phyloP scores from a whole-genome alignment of 2,888 invertebrate genomes.

The Encarsia formosa region DNA sequence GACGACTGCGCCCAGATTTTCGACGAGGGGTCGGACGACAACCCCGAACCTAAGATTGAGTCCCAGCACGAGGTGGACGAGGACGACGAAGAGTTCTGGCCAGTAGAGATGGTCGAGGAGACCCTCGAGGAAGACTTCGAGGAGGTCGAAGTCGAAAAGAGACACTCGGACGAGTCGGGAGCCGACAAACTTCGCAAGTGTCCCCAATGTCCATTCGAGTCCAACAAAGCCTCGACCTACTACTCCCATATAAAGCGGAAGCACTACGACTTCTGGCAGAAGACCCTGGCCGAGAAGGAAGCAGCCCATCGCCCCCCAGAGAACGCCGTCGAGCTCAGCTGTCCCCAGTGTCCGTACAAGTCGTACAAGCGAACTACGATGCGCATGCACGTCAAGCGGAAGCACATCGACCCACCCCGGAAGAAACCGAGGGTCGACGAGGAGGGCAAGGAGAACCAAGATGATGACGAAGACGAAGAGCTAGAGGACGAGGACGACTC shows the following conservation, averaged over 20 bases:
- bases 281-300: not conserved
- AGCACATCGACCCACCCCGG: not conserved
- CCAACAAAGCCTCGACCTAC: conserved; percentile 38
- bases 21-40: not conserved
- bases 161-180: not conserved
- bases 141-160: not conserved
- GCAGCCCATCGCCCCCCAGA: not conserved
- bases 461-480: conserved; percentile 6
- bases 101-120: conserved; percentile 13
- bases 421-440: not conserved
- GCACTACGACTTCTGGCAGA: conserved; percentile 31
- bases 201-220: conserved; percentile 43
- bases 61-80: not conserved
- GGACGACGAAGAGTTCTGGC: conserved; percentile 15
- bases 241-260: conserved; percentile 46
- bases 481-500: not conserved
- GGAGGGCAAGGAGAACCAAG: not conserved
- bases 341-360: conserved; percentile 43
- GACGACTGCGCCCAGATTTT: not conserved
- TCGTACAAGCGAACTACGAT: conserved; percentile 40
- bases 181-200: conserved; percentile 27
- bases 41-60: not conserved
- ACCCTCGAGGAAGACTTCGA: not conserved
- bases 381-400: not conserved
- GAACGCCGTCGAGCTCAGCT: no score